Evolutionary conservation across 2,113 vertebrate species (phyloP).

Genomic region (Bubo blakistoni): DNA sequence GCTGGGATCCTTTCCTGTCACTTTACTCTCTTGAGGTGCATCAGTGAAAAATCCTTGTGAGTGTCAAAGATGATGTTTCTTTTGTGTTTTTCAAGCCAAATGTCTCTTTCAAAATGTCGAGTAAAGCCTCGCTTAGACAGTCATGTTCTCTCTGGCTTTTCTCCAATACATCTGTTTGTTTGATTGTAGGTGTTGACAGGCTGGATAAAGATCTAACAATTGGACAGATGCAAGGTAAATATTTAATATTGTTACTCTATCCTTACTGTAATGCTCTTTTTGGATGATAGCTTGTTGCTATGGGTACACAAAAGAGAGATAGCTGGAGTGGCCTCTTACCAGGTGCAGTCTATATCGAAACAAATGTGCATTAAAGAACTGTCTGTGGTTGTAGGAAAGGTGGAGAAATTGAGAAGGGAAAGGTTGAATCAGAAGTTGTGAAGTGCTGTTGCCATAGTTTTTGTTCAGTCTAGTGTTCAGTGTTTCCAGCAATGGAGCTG

Average conservation of each 20-base stretch:
- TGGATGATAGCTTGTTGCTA: neutral
- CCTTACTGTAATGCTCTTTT: neutral
- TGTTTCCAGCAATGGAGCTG: neutral
- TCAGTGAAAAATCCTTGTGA: neutral
- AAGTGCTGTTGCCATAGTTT: neutral
- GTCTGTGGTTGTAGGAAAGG: neutral
- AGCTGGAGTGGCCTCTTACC: neutral
- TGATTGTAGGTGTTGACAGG: slow-evolving; percentile 89
- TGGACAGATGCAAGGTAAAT: slow-evolving; percentile 97
- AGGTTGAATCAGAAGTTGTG: neutral
- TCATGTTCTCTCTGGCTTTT: neutral
- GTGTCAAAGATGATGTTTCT: neutral
- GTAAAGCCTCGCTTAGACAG: neutral
- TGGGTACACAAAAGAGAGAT: fast-evolving
- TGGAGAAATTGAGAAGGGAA: neutral
- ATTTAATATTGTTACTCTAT: neutral
- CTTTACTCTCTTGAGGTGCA: neutral
- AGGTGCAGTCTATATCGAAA: neutral
- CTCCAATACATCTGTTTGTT: neutral
- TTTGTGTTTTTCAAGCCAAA: neutral
- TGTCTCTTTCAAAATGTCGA: neutral
- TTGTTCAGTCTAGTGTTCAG: neutral
- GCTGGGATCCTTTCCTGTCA: neutral
- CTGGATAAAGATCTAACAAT: slow-evolving; percentile 99
- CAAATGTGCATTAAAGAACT: neutral